Evolutionary conservation across 2,113 vertebrate genomes (phyloP), one percentile per base, ranked within the genome.

Genomic region (Dipodomys ordii): DNA sequence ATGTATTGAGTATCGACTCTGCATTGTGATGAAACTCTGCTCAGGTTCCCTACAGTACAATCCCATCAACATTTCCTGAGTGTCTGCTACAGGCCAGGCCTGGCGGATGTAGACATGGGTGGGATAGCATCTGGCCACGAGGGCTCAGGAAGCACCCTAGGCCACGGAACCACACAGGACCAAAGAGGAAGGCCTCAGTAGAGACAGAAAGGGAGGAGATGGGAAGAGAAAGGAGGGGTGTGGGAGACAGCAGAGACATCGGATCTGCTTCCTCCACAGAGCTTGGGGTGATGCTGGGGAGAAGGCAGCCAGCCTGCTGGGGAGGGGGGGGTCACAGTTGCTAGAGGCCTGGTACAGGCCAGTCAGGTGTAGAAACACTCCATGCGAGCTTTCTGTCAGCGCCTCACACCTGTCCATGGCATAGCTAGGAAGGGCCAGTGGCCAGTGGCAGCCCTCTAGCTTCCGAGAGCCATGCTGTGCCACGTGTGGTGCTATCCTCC

Each of bases 401-500:
- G 53, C 53, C 15, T 57, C 53, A 57, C 15, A 57, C 53, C 53
- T 18, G 53, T 57, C 9, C 9, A 6, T 57, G 64, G 22, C n/a
- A 3, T 22, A 72, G 19, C 5, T 15, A 28, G 39, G 60, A 78
- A 44, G 0, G 3, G 69, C 46, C 57, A 79, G 79, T 44, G 3
- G 69, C 46, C 57, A 79, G 79, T 44, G 11, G 65, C 65, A 28
- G 7, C 79, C 65, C 44, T 27, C 35, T 0, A 5, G 65, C 65
- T 69, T 60, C 16, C 0, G 28, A 4, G 69, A 22, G 10, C 18
- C 28, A 7, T 6, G 3, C 62, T 30, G 83, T 0, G 18, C 27
- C 9, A 5, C 28, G 7, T 2, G 28, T 22, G 13, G 9, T 1
- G 0, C 39, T 60, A 8, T 0, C 28, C 27, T 25, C n/a, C 90